Base-by-base conservation (phyloP, 1,140 invertebrate species). In the Drosophila lacteicornis region DNA sequence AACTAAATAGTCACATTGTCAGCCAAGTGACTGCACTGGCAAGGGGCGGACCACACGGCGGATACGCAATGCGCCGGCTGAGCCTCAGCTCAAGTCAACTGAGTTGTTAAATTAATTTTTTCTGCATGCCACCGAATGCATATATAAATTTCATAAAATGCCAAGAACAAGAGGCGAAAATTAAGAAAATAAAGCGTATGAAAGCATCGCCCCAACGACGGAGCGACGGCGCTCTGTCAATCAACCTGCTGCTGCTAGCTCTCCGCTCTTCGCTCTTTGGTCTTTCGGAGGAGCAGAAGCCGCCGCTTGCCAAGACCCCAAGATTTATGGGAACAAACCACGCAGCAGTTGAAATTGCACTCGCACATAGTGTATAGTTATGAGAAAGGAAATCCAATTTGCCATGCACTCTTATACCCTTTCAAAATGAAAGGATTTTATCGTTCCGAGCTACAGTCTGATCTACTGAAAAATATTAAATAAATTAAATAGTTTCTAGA, bases 21-120 rank as follows among this genome's bases (percentile, higher is more conserved):
- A 66, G 22, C 51, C 13, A 33, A 36, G 51, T 8, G 22, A 25
- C 22, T 25, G 13, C 25, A 33, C 19, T 67, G 51, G 51, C 17
- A 53, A 25, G 55, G 49, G 61, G 45, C 17, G 66, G 53, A 46
- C 49, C 53, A 71, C 80, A 38, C 50, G 71, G 79, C 82, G 84
- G 88, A 87, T 87, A 88, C 84, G 78, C 81, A 78, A 87, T 65
- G 49, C 68, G 56, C 53, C 49, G 69, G 86, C 79, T 47, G 71
- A 91, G 85, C 71, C 71, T 90, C 82, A 90, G 67, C 79, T 80
- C 76, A 91, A 83, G 49, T 91, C 87, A 86, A 91, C 87, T 91
- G 87, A 91, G 74, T 83, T 91, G 87, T 91, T 88, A 91, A 91
- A 91, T 91, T 91, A 91, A 91, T 91, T 91, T 91, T 83, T 87